Conservation (phyloP, 1,140 invertebrate genomes). For the Plectus sambesii region DNA sequence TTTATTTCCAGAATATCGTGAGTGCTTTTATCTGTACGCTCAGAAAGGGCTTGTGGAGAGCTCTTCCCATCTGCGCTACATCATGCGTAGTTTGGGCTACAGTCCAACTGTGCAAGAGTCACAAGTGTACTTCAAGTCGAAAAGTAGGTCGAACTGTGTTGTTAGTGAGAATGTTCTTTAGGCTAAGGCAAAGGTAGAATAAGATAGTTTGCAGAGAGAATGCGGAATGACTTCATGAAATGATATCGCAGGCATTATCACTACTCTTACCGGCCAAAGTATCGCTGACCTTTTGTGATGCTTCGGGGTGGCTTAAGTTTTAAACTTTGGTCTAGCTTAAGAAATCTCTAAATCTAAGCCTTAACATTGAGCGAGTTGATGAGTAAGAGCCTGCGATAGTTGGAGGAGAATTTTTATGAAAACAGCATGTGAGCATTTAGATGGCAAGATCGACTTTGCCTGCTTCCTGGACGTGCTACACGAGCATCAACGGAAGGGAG, state of each 20-base stretch:
- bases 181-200: too few species aligned
- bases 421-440: too few species aligned
- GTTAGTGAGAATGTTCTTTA: too few species aligned
- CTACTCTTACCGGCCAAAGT: neutral
- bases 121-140: neutral
- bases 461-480: neutral
- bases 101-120: neutral
- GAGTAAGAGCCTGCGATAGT: too few species aligned
- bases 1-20: neutral
- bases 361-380: too few species aligned
- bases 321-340: too few species aligned
- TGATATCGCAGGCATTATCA: neutral
- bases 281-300: neutral
- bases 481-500: neutral
- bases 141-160: too few species aligned
- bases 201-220: too few species aligned
- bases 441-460: neutral
- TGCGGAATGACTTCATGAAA: too few species aligned
- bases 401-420: too few species aligned
- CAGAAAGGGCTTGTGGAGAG: neutral
- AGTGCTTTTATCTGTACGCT: neutral
- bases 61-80: neutral
- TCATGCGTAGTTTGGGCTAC: constrained; percentile 1
- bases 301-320: too few species aligned
- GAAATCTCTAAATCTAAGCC: too few species aligned